Base-by-base conservation (phyloP, 1,140 invertebrate species). In the Drosophila biarmipes region DNA sequence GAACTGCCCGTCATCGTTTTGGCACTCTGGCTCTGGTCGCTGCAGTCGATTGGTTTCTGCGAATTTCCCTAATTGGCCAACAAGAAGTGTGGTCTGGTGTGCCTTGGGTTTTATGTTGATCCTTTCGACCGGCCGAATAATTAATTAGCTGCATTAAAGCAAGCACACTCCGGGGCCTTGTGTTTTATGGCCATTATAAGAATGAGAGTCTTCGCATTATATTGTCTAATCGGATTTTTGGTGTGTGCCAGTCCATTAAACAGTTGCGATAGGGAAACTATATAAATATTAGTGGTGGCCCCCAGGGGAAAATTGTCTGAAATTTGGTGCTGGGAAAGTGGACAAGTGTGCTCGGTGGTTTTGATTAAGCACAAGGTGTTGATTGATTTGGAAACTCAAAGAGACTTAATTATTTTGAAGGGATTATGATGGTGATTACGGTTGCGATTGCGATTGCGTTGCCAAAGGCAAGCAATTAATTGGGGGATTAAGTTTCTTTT, bases 381-480 rank as follows among this genome's bases (percentile, higher is more conserved):
- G 71, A 75, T 75, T 75, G 72, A 75, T 75, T 75, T 75, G 71
- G 72, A 66, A 75, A 75, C 73, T 74, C 64, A 69, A 69, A 69
- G 67, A 38, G 15, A 48, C 67, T 56, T 69, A 69, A 69, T 69
- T 69, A 69, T 69, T 66, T 74, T 75, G 59, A 75, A 51, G 69
- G 71, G 72, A 75, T 75, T 75, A 75, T 74, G 45, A 29, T 58
- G 17, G 38, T 12, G 45, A 67, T 67, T 67, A 64, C 12, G 35
- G 29, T 10, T 34, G 63, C 14, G 51, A 43, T 54, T 34, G 17
- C 15, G 42, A 54, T 37, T 37, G 35, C 10, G 40, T 43, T 43
- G 49, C 63, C 62, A 69, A 55, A 48, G 66, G 66, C 42, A 29
- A 19, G 42, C 49, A 55, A 69, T 68, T 69, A 69, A 69, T 69